Base-by-base conservation (phyloP, 2,888 invertebrate species). In the Cephus rjabovi region DNA sequence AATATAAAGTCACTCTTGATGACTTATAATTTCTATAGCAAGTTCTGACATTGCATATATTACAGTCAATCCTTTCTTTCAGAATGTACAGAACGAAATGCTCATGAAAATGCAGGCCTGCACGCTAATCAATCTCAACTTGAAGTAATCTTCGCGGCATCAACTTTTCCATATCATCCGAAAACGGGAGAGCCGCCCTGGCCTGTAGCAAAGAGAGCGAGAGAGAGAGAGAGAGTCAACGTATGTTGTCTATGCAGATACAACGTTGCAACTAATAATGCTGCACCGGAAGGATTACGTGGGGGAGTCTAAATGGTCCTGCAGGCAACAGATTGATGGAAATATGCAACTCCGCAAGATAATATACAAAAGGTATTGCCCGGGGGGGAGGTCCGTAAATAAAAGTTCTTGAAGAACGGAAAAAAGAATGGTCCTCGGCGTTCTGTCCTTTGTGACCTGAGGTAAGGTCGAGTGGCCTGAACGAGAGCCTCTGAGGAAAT, bases 71-170 rank as follows among this genome's bases (percentile, higher is more conserved):
- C 40, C 40, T 56, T 56, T 23, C 23, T 56, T 56, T 56, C 40
- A 56, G 23, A 23, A 9, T 6, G 40, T 9, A 56, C 6, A 56
- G 40, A 56, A 56, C 23, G 40, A 30, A 34, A 34, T 34, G 11
- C n/a, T 74, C 23, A 74, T 34, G 23, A 34, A 34, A 74, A 34
- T 34, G 12, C 33, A 40, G 73, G 15, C 12, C 56, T 34, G 73
- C 37, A 30, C 74, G 37, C 76, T 81, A 81, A 81, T 81, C 74
- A 81, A 76, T 12, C 69, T 68, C 77, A 78, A 79, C 76, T 81
- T 78, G 77, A 75, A 81, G 79, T 77, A 79, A 81, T 81, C 81
- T 77, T 71, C 23, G 6, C 23, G 40, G 40, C 9, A 56, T 56
- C 6, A 56, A 56, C 23, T 56, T 6, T 56, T 56, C 15, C 15